Percentiles rank a stretch among this genome's conserved stretches.
Evolutionary conservation across 2,113 vertebrate species (phyloP).

Genomic region (Sander lucioperca): DNA sequence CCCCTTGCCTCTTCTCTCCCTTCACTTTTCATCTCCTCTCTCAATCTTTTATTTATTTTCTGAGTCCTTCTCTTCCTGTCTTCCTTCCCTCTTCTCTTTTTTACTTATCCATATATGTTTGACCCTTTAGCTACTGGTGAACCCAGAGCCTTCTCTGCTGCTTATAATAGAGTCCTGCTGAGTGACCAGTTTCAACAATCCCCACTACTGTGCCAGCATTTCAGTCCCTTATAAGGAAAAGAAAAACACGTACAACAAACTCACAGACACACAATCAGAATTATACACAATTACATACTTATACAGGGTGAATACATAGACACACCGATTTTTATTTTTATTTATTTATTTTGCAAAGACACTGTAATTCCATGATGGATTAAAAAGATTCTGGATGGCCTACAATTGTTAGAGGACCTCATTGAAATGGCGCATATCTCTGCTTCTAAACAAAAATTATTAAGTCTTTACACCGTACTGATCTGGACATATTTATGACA

Average conservation of each 20-base stretch:
- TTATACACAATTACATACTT: neutral
- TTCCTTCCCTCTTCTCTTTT: neutral
- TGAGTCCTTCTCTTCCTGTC: too few relatives aligned
- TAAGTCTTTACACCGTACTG: too few relatives aligned
- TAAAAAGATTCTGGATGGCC: too few relatives aligned
- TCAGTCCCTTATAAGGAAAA: neutral
- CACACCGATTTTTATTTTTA: too few relatives aligned
- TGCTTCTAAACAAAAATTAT: too few relatives aligned
- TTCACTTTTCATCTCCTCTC: neutral
- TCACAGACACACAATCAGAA: neutral
- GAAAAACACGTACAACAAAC: neutral
- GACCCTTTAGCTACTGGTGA: constrained; percentile 23
- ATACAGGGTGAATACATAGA: neutral
- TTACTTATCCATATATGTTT: neutral
- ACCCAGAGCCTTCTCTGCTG: constrained; percentile 25
- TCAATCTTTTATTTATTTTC: neutral
- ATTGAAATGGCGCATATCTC: too few relatives aligned
- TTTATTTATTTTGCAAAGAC: too few relatives aligned
- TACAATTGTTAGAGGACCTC: too few relatives aligned
- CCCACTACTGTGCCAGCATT: constrained; percentile 18
- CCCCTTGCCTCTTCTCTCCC: neutral
- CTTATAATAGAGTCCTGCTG: constrained; percentile 51
- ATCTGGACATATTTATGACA: too few relatives aligned
- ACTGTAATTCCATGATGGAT: too few relatives aligned
- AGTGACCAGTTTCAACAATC: constrained; percentile 30